Evolutionary conservation across 2,888 invertebrate genomes (phyloP).

Genomic region (Hypercompe scribonia): DNA sequence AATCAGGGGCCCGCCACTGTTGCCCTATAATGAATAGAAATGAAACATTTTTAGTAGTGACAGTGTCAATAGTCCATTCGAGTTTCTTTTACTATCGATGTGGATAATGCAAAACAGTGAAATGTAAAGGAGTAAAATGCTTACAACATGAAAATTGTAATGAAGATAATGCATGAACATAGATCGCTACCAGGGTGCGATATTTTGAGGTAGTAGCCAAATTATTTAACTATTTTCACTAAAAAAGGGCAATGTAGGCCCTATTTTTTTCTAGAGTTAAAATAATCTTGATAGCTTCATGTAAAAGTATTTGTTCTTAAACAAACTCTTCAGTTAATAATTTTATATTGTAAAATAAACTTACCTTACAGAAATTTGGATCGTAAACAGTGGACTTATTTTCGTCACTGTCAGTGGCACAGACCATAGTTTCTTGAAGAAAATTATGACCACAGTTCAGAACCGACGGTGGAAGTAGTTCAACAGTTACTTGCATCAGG

Average conservation of each 20-base stretch:
- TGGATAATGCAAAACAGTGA: not conserved
- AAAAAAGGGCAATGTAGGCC: no score
- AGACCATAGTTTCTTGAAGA: constrained; percentile 65
- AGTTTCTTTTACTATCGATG: not conserved
- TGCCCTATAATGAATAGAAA: constrained; percentile 63
- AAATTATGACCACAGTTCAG: constrained; percentile 68
- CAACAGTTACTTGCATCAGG: constrained; percentile 65
- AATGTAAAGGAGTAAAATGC: no score
- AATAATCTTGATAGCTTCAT: not conserved
- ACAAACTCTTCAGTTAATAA: not conserved
- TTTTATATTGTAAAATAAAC: constrained; percentile 19
- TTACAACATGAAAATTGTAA: no score
- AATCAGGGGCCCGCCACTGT: constrained; percentile 77
- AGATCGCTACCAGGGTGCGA: no score
- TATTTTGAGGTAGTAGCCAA: no score
- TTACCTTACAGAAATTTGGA: constrained; percentile 69
- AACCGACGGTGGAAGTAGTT: constrained; percentile 57
- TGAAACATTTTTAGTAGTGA: not conserved
- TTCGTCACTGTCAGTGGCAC: constrained; percentile 63
- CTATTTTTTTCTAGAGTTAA: not conserved
- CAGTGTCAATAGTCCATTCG: not conserved
- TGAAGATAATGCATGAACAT: no score
- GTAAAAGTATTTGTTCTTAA: not conserved
- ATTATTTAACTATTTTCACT: no score
- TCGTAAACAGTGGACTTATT: constrained; percentile 55